Evolutionary conservation across 1,140 invertebrate genomes (phyloP).

Genomic region (Drosophila nikananu): DNA sequence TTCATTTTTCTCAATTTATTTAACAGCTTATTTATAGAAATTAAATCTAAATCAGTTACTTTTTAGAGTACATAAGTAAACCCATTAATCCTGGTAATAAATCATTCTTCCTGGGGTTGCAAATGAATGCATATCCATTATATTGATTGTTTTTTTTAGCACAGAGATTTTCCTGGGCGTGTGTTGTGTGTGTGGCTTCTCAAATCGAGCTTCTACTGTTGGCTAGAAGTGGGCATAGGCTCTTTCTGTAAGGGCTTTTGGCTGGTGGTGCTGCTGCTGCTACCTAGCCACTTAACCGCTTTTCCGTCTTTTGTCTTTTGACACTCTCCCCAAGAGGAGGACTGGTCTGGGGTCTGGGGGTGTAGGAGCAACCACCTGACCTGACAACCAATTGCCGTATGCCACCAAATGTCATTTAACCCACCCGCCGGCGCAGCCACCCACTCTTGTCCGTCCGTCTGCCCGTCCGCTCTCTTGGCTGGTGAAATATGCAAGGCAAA

Average conservation of each 20-base stretch:
- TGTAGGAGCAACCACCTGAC: constrained; percentile 63
- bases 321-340: constrained; percentile 50
- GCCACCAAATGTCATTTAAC: constrained; percentile 75
- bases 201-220: constrained; percentile 12
- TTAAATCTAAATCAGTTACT: too few relatives aligned
- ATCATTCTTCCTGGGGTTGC: background rate
- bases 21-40: background rate
- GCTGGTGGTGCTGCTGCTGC: constrained; percentile 47
- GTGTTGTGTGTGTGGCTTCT: background rate
- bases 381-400: constrained; percentile 64
- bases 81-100: background rate
- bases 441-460: constrained; percentile 4
- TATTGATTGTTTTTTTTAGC: constrained; percentile 8
- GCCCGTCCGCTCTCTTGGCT: constrained; percentile 24
- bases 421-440: constrained; percentile 23
- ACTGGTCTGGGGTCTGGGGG: background rate
- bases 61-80: background rate
- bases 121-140: constrained; percentile 9
- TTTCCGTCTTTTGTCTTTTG: constrained; percentile 78
- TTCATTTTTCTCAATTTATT: too few relatives aligned
- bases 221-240: constrained; percentile 53
- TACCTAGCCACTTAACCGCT: constrained; percentile 75
- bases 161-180: background rate
- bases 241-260: constrained; percentile 58
- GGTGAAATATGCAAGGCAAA: constrained; percentile 82